Evolutionary conservation across 2,113 vertebrate genomes (phyloP).

Genomic region (Atherinomorus stipes): DNA sequence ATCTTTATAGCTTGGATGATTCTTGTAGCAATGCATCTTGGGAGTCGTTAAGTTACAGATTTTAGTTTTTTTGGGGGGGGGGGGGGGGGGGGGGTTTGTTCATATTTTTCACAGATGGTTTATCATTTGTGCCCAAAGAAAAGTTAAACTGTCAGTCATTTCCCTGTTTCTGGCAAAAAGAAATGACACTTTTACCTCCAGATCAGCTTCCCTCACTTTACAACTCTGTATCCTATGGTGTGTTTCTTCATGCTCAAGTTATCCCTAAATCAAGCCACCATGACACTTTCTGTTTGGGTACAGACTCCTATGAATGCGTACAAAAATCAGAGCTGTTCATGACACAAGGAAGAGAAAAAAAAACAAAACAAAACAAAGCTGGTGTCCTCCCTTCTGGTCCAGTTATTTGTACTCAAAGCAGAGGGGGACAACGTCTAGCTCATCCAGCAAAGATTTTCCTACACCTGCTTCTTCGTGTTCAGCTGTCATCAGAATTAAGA

Average conservation of each 20-base stretch:
- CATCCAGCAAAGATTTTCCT: conserved; percentile 60
- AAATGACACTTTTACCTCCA: neutral
- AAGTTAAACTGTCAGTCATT: neutral
- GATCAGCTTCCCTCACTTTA: conserved; percentile 29
- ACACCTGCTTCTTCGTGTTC: conserved; percentile 65
- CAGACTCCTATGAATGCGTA: conserved; percentile 50
- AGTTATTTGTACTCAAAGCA: conserved; percentile 65
- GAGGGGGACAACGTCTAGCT: conserved; percentile 66
- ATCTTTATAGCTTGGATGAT: conserved; percentile 1
- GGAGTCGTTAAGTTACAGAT: neutral
- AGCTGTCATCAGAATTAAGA: conserved; percentile 66
- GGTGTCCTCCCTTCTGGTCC: conserved; percentile 41
- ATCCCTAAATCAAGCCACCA: conserved; percentile 19
- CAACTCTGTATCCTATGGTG: conserved; percentile 62
- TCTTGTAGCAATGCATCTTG: neutral
- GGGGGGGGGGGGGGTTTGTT: too few species aligned
- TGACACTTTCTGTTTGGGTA: conserved; percentile 32
- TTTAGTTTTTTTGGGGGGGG: too few species aligned
- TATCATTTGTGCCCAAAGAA: too few species aligned
- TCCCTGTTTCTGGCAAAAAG: neutral
- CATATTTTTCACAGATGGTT: too few species aligned
- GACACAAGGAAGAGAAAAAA: conserved; percentile 23
- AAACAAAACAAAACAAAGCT: too few species aligned
- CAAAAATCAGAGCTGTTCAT: conserved; percentile 52
- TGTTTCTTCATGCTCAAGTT: conserved; percentile 60